Evolutionary conservation across 2,113 vertebrate species (phyloP).

Genomic region (Stigmatopora argus): DNA sequence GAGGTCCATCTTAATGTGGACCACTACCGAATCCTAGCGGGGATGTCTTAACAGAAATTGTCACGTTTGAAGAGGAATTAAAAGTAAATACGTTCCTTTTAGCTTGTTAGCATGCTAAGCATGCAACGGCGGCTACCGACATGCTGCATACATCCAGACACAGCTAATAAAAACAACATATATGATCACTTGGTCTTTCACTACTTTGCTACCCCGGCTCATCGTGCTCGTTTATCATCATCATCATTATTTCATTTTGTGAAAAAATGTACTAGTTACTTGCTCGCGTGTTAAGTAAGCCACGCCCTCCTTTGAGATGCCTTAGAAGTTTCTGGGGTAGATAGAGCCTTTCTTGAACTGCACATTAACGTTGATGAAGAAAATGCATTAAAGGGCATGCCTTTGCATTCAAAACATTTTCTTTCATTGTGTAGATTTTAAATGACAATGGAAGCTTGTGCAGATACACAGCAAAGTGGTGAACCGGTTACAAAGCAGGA

Average conservation of each 20-base stretch:
- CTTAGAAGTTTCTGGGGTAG: neutral
- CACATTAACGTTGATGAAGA: neutral
- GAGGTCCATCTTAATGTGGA: neutral
- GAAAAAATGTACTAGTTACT: neutral
- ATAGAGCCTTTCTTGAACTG: neutral
- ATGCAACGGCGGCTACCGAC: constrained; percentile 8
- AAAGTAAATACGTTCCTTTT: neutral
- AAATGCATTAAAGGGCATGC: neutral
- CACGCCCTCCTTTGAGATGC: constrained; percentile 45
- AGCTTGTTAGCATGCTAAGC: constrained; percentile 50
- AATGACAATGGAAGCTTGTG: constrained; percentile 98
- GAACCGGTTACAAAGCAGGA: constrained; percentile 91
- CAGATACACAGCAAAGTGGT: constrained; percentile 94
- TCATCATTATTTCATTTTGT: neutral
- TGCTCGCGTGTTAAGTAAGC: constrained; percentile 25
- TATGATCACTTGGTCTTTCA: neutral
- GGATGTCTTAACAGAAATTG: neutral
- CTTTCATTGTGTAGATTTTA: constrained; percentile 75
- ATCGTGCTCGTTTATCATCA: neutral
- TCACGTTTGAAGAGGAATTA: neutral
- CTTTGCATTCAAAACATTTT: neutral
- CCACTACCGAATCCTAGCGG: neutral
- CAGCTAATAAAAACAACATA: neutral
- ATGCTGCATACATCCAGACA: neutral
- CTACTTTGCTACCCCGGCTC: neutral